Evolutionary conservation across 2,797 vertebrate genomes (phyloP).

Genomic region (Muraenolepis orangiensis): DNA sequence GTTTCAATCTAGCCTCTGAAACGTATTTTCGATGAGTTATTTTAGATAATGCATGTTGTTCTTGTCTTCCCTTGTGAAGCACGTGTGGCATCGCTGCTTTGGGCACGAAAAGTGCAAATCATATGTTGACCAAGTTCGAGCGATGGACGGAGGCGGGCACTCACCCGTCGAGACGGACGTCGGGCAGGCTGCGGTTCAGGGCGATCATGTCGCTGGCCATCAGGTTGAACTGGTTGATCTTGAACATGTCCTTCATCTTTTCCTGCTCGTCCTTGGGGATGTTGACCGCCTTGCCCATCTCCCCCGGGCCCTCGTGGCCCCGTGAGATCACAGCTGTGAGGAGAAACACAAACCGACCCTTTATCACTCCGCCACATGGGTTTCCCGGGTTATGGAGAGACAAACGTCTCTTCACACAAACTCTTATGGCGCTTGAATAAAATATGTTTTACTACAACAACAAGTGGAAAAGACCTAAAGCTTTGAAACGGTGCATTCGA

Average conservation of each 20-base stretch:
- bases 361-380: no score
- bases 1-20: neutral
- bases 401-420: neutral
- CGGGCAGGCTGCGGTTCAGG: constrained; percentile 91
- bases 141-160: constrained; percentile 44
- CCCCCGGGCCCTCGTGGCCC: constrained; percentile 89
- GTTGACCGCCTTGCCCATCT: constrained; percentile 94
- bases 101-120: neutral
- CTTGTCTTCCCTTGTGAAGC: neutral
- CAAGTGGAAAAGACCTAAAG: neutral
- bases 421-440: neutral
- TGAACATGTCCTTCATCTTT: constrained; percentile 99
- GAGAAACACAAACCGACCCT: constrained; percentile 13
- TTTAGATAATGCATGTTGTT: neutral
- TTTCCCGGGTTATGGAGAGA: no score
- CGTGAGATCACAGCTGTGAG: constrained; percentile 94
- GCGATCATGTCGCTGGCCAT: constrained; percentile 98
- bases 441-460: neutral
- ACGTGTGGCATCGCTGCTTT: no score
- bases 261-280: constrained; percentile 93
- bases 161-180: constrained; percentile 93
- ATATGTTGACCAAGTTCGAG: neutral
- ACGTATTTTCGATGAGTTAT: neutral
- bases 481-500: neutral
- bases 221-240: constrained; percentile 98